Conservation (phyloP, 2,888 invertebrate species). For the Corbicula japonica region DNA sequence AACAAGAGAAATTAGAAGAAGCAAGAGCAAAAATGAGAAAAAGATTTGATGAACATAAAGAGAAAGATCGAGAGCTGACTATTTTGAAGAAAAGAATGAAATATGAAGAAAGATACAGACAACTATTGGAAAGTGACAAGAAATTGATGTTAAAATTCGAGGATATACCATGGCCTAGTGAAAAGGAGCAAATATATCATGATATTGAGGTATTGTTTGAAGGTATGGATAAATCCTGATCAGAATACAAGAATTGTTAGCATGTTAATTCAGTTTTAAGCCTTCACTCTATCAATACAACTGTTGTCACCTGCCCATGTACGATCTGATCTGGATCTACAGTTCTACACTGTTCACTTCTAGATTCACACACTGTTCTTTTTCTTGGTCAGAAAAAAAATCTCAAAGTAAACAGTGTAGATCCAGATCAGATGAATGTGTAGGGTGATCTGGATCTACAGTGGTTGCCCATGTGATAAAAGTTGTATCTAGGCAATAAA, state of each 20-base stretch:
- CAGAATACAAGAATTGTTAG: conserved; percentile 73
- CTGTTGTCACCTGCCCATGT: too few relatives aligned
- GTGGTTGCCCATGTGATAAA: too few relatives aligned
- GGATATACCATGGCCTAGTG: conserved; percentile 83
- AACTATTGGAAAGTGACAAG: conserved; percentile 51
- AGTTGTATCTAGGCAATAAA: too few relatives aligned
- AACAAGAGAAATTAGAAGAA: conserved; percentile 53
- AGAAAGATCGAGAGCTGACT: conserved; percentile 52
- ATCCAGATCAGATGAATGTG: too few relatives aligned
- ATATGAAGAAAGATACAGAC: conserved; percentile 72
- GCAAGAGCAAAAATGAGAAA: conserved; percentile 72
- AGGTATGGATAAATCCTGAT: conserved; percentile 67
- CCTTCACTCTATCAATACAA: too few relatives aligned
- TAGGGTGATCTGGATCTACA: too few relatives aligned
- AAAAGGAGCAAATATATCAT: conserved; percentile 47
- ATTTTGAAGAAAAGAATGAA: conserved; percentile 63
- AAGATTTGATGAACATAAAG: conserved; percentile 66
- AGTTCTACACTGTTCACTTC: too few relatives aligned
- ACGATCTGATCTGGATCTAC: too few relatives aligned
- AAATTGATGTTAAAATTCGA: conserved; percentile 63
- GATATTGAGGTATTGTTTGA: conserved; percentile 76
- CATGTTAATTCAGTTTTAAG: too few relatives aligned
- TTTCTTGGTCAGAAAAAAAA: too few relatives aligned
- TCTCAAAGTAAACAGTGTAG: too few relatives aligned
- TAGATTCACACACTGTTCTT: too few relatives aligned